Base-by-base conservation (phyloP, 2,113 vertebrate genomes). In the Procapra przewalskii region DNA sequence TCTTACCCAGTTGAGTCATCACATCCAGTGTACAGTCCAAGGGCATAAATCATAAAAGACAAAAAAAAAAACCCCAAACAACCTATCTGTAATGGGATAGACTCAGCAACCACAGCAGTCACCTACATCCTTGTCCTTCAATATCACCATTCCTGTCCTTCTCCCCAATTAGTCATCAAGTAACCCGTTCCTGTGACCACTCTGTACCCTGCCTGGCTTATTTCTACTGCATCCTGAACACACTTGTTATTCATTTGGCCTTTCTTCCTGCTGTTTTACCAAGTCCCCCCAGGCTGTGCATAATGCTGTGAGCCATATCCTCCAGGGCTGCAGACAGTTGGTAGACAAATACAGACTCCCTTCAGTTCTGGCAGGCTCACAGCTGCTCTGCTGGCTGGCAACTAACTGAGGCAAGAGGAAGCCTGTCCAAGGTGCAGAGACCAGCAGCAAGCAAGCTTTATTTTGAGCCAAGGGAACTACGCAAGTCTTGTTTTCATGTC, bases 1-100 rank as follows among this genome's bases (percentile, higher is more conserved):
- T 88, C 81, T 94, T 92, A 55, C 31, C 14, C 3, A 11, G 85
- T 6, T 96, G 93, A 97, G 91, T 95, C 96, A 98, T 96, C 88
- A 55, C 25, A 62, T 16, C 21, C 13, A 23, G 13, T 9, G 52
- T 31, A 48, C 25, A 88, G 29, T 90, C 75, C 81, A 97, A 97
- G 88, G 91, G 54, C 88, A 97, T 6, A 64, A 86, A 27, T 55
- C 81, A 85, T 81, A 43, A 96, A 88, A 96, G 33, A 43, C 29
- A 5, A 33, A n/a, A 94, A 60, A 88, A 88, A 21, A 15, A 85
- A 75, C 10, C 11, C 48, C 48, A 84, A 84, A 12, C 23, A 27
- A n/a, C 50, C 17, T 13, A 3, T 75, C 10, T 40, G 60, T 54
- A 7, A 6, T 79, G 81, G 21, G 60, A 62, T 45, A 85, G 36